phyloP scores from a whole-genome alignment of 1,140 invertebrate genomes.

The Drosophila ananassae region DNA sequence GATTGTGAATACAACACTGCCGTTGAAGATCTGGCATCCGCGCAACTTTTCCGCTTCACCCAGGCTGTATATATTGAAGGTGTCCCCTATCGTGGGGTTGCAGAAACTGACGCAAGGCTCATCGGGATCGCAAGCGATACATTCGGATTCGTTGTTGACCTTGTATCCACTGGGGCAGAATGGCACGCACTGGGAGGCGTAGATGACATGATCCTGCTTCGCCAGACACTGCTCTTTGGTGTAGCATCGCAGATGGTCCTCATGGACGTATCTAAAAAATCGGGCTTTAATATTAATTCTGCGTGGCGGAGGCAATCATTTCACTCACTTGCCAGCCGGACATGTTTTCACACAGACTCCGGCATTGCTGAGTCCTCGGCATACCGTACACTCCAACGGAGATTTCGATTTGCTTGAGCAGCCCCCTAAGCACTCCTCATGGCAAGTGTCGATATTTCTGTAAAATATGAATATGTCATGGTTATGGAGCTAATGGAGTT shows the following conservation, averaged over 20 bases:
- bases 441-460: conserved; percentile 47
- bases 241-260: conserved; percentile 67
- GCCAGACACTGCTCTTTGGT: conserved; percentile 46
- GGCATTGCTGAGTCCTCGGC: conserved; percentile 57
- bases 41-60: conserved; percentile 62
- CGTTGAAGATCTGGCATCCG: conserved; percentile 71
- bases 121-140: conserved; percentile 34
- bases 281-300: neutral
- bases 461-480: neutral
- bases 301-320: neutral
- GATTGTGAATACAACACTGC: conserved; percentile 64
- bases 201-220: conserved; percentile 28
- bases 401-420: conserved; percentile 47
- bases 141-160: conserved; percentile 36
- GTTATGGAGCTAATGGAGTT: too few species aligned
- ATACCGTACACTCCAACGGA: conserved; percentile 54
- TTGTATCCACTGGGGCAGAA: conserved; percentile 68
- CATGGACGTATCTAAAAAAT: conserved; percentile 52
- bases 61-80: conserved; percentile 54
- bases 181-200: conserved; percentile 48
- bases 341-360: conserved; percentile 66
- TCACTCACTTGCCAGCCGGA: conserved; percentile 62
- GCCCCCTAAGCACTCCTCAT: conserved; percentile 72
- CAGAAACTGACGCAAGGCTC: conserved; percentile 65
- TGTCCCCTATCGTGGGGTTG: conserved; percentile 31